These are phyloP conservation scores for Allobates femoralis DNA, from an alignment of 2,797 vertebrate genomes.

Conservation along the genomic window DNA sequence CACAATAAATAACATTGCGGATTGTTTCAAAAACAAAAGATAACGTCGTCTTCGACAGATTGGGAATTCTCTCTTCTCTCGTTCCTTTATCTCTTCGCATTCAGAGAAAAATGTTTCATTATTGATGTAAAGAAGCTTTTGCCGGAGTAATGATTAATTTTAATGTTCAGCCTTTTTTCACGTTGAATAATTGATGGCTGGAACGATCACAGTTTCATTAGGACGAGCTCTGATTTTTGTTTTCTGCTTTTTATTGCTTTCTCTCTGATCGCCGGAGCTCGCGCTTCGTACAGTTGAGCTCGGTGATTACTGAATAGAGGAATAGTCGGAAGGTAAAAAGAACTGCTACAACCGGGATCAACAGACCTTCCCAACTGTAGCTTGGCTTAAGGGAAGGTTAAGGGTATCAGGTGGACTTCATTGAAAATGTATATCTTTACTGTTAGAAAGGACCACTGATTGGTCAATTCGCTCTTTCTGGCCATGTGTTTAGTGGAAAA, in stretches of 20 bases:
- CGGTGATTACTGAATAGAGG: neutral
- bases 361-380: neutral
- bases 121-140: slow-evolving; percentile 74
- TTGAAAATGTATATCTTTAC: neutral
- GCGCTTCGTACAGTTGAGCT: neutral
- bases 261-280: neutral
- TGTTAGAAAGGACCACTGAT: too few species aligned
- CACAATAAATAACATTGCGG: slow-evolving; percentile 66
- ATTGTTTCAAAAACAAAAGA: slow-evolving; percentile 60
- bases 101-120: slow-evolving; percentile 67
- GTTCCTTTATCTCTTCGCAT: slow-evolving; percentile 67
- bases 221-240: slow-evolving; percentile 16
- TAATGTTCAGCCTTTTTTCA: slow-evolving; percentile 70
- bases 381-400: neutral
- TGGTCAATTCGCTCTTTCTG: too few species aligned
- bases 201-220: slow-evolving; percentile 66
- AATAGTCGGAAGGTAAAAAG: neutral
- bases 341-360: neutral
- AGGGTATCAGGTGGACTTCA: neutral
- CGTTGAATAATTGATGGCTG: slow-evolving; percentile 75
- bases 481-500: too few species aligned
- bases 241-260: neutral
- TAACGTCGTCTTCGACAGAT: slow-evolving; percentile 63
- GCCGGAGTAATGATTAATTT: slow-evolving; percentile 74
- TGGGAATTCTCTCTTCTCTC: slow-evolving; percentile 65